A percentile compares a stretch with the other conserved stretches of the same genome.
phyloP scores from a whole-genome alignment of 2,113 vertebrate species.

The Seriola rivoliana region DNA sequence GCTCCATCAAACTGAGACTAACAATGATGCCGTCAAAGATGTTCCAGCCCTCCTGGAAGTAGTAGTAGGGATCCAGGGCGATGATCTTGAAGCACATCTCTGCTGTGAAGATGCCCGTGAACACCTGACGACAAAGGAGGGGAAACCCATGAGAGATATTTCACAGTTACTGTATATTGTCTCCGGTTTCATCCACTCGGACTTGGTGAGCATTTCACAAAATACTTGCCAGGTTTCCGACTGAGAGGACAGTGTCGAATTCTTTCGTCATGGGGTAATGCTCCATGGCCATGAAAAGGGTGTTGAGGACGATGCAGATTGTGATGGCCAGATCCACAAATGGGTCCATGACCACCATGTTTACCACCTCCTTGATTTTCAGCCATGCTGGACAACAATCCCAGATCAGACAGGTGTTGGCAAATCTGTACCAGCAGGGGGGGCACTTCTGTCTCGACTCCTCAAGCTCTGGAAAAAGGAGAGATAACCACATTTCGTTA shows the following conservation, averaged over 20 bases:
- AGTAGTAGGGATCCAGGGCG: conserved; percentile 97
- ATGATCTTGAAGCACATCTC: conserved; percentile 99
- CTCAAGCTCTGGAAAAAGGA: conserved; percentile 89
- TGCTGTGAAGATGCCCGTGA: conserved; percentile 98
- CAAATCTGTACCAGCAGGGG: conserved; percentile 98
- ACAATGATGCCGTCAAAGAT: conserved; percentile 98
- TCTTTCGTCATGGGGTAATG: conserved; percentile 95
- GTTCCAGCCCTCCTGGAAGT: conserved; percentile 99
- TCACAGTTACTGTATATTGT: background rate
- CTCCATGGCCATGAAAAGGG: conserved; percentile 99
- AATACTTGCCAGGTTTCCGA: conserved; percentile 92
- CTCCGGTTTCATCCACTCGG: background rate
- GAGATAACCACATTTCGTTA: conserved; percentile 19
- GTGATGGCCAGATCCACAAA: conserved; percentile 98
- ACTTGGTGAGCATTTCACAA: background rate
- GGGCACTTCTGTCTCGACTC: conserved; percentile 98
- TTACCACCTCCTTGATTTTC: conserved; percentile 92
- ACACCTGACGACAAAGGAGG: conserved; percentile 85
- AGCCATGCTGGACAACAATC: conserved; percentile 94
- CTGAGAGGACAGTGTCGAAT: conserved; percentile 90
- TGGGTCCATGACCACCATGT: conserved; percentile 95
- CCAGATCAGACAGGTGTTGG: conserved; percentile 96
- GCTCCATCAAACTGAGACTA: conserved; percentile 97
- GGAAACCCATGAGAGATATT: too few species aligned
- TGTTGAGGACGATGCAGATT: conserved; percentile 98